Base-by-base conservation (phyloP, 2,888 invertebrate genomes). In the Seladonia tumulorum region DNA sequence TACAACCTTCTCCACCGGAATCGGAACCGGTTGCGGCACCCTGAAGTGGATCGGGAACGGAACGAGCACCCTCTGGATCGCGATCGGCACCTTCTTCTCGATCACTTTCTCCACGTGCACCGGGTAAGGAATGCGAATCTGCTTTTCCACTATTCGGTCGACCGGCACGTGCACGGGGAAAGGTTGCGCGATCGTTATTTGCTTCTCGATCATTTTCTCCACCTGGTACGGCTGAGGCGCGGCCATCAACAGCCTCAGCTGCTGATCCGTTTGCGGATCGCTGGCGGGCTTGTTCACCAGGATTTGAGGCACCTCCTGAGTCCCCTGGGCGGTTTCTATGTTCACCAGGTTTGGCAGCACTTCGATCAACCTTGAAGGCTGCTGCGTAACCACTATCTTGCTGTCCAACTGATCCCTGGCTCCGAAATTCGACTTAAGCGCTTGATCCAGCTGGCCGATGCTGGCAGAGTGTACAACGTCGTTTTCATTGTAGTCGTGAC, bases 101-200 rank as follows among this genome's bases (percentile, higher is more conserved):
- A 96, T 94, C 47, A 96, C 94, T 83, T 96, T 95, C 8, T 96
- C 96, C 0, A 96, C 4, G 95, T 92, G 92, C 5, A 93, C 76
- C 0, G 92, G 86, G 47, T 92, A 92, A 0, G 94, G 93, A 22
- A 95, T 89, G 14, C 93, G 95, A 0, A 96, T 93, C 93, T 95
- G 94, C 89, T 96, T 96, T 72, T 97, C 97, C 0, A 97, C 96
- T 47, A 97, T 95, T 74, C 96, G 96, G 81, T 96, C 95, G 1
- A 96, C 95, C 0, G 92, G 91, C 1, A 96, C 84, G 2, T 95
- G 96, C 10, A 96, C 95, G 79, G 96, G 90, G 82, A 94, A 95
- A 39, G 96, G 95, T 0, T 96, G 95, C 0, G 96, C 95, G 57
- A 96, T 95, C 0, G 96, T 96, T 1, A 96, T 95, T 1, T 96